Evolutionary conservation across 2,797 vertebrate genomes (phyloP).

Genomic region (Enteromius treurensis): DNA sequence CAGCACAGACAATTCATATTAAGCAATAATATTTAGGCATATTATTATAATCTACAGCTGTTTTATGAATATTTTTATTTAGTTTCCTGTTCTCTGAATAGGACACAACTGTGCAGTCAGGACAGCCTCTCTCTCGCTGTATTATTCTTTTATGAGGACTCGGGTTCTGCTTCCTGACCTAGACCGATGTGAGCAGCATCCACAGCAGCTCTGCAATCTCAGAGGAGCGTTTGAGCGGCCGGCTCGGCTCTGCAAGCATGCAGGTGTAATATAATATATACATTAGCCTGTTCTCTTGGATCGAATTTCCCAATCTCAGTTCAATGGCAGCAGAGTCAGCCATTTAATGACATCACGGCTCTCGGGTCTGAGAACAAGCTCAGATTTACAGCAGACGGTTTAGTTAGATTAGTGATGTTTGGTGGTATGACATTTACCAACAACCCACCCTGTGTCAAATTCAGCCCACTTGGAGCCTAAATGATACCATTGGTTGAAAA

Average conservation of each 20-base stretch:
- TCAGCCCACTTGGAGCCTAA: background rate
- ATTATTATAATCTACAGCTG: background rate
- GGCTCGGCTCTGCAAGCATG: background rate
- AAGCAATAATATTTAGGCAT: background rate
- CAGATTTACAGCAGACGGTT: background rate
- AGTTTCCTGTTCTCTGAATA: background rate
- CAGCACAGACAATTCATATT: background rate
- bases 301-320: slow-evolving; percentile 17
- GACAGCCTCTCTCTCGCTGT: background rate
- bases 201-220: slow-evolving; percentile 31
- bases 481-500: background rate
- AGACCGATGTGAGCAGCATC: slow-evolving; percentile 20
- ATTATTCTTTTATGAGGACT: slow-evolving; percentile 33
- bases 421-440: background rate
- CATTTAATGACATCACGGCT: slow-evolving; percentile 10
- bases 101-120: background rate
- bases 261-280: slow-evolving; percentile 27
- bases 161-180: slow-evolving; percentile 19
- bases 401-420: slow-evolving; percentile 18
- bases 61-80: background rate
- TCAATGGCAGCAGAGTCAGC: slow-evolving; percentile 1
- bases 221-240: slow-evolving; percentile 4
- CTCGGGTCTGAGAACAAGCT: background rate
- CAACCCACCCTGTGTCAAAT: background rate
- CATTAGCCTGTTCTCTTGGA: slow-evolving; percentile 16